Base-by-base conservation (phyloP, 1,140 invertebrate species). In the Pseudoatta argentina region DNA sequence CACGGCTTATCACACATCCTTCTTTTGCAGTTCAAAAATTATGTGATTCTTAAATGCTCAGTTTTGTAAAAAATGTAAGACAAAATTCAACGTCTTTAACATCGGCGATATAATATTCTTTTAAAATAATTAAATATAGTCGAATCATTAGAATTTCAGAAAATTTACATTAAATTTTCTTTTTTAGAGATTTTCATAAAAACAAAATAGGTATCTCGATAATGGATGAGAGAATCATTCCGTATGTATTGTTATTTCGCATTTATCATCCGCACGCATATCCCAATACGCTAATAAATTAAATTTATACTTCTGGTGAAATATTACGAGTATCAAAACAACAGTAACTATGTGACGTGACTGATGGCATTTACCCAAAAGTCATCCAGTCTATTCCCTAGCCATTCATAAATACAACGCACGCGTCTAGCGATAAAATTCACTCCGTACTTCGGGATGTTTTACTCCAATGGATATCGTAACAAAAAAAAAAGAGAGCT, bases 321-420 rank as follows among this genome's bases (percentile, higher is more conserved):
- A 71, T 83, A 63, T 73, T 75, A 61, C 18, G 30, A 21, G 3
- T 39, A 81, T 69, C 63, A 82, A 44, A 72, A 72, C 53, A 59
- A 24, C 39, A 75, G 27, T 48, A 34, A 51, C 79, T 61, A 69
- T 14, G 39, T 48, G 27, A 55, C 18, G 14, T 83, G 79, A 75
- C 39, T 14, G 79, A 83, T 75, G 69, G 16, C n/a, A 61, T 75
- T 83, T 75, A 24, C 18, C 69, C 72, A 44, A 55, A 73, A 75
- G 67, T 30, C 79, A 34, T 10, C 14, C 67, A 10, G n/a, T 48
- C 27, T 83, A 75, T 73, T 73, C 69, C 55, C 69, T 12, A 10
- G 69, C 27, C 79, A 75, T 83, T 83, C 69, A 72, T 83, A 83
- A 83, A 83, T 83, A 73, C 53, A 39, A 8, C 5, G 27, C 24